phyloP scores from a whole-genome alignment of 2,797 vertebrate genomes.

The Mormyrus hasselquistii region DNA sequence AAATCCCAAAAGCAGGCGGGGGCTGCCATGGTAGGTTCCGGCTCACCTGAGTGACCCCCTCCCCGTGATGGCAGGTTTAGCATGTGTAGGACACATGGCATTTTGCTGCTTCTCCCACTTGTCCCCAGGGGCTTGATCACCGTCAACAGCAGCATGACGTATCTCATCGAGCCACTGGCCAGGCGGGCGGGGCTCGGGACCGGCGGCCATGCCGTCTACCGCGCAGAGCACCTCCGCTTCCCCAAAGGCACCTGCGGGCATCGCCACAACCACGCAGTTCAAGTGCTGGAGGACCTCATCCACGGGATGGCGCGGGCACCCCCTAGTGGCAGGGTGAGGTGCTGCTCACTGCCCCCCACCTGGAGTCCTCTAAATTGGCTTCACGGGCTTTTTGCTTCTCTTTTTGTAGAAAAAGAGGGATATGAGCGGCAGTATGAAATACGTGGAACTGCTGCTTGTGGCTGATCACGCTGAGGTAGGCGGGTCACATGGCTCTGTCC shows the following conservation, averaged over 20 bases:
- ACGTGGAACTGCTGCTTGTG: conserved; percentile 88
- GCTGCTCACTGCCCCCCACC: background rate
- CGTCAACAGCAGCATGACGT: conserved; percentile 76
- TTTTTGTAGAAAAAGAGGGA: conserved; percentile 74
- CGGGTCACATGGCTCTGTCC: background rate
- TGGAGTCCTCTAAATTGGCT: background rate
- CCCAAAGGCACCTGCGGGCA: conserved; percentile 66
- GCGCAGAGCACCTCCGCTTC: conserved; percentile 67
- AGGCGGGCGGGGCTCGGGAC: conserved; percentile 37
- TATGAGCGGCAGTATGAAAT: conserved; percentile 71
- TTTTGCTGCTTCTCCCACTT: background rate
- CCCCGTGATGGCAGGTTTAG: background rate
- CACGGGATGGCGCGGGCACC: conserved; percentile 46
- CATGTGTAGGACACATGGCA: background rate
- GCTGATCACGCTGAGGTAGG: conserved; percentile 92
- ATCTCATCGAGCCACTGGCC: conserved; percentile 78
- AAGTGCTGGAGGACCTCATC: conserved; percentile 51
- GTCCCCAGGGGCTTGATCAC: conserved; percentile 77
- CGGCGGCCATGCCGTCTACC: conserved; percentile 75
- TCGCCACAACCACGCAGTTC: conserved; percentile 39
- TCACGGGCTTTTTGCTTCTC: background rate
- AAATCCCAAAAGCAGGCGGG: background rate
- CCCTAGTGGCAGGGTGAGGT: conserved; percentile 49
- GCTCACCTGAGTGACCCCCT: background rate
- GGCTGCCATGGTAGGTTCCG: background rate